Percentiles rank a stretch among this genome's conserved stretches.
Conservation (phyloP, 2,888 invertebrate genomes). For the Limnephilus lunatus region DNA sequence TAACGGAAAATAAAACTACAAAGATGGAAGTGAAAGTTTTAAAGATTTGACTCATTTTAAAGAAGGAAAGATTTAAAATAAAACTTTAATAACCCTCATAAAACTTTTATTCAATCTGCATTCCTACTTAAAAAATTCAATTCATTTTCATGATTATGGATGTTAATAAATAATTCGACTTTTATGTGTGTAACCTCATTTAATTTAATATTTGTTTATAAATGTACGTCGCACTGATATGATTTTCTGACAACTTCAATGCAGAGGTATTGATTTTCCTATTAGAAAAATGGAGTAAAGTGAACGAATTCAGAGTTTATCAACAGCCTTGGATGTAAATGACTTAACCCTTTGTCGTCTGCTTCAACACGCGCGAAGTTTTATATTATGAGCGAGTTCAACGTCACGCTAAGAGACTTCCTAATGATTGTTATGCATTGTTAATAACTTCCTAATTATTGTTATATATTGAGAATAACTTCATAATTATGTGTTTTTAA, state of each 20-base stretch:
- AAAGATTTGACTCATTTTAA: neutral
- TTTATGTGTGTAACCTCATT: neutral
- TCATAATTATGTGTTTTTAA: neutral
- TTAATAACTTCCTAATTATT: neutral
- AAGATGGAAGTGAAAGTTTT: neutral
- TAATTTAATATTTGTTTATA: neutral
- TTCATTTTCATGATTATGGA: neutral
- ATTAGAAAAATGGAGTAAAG: neutral
- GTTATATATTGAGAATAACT: neutral
- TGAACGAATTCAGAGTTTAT: neutral
- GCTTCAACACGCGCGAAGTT: neutral
- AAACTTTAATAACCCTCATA: neutral
- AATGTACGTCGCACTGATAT: neutral
- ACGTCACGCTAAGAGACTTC: neutral
- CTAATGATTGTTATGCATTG: neutral
- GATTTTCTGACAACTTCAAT: neutral
- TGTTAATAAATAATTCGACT: neutral
- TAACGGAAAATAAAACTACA: neutral
- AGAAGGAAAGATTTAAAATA: neutral
- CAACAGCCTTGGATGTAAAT: constrained; percentile 2
- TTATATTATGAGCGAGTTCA: neutral
- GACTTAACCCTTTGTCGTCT: neutral
- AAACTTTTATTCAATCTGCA: neutral
- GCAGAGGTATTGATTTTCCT: neutral
- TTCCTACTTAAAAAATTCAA: neutral